These are phyloP conservation scores for Theocolax elegans DNA, from an alignment of 1,140 invertebrate species.

Conservation along the genomic window DNA sequence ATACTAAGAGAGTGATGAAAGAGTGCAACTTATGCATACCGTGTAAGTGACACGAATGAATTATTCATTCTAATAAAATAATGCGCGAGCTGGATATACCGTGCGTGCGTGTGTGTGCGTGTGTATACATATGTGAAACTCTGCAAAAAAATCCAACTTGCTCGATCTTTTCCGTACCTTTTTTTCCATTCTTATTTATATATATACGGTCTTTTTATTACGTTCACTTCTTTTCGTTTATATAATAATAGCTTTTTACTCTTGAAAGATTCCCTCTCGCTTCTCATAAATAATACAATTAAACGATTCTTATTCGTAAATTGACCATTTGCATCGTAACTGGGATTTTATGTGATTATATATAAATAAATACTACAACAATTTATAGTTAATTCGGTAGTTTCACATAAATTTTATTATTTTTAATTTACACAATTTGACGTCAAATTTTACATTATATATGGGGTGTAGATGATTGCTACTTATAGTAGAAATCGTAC, in stretches of 20 bases:
- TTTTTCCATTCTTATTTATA: not conserved
- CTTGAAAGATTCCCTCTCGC: too few species aligned
- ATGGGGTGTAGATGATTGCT: too few species aligned
- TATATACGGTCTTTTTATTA: not conserved
- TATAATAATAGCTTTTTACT: not conserved
- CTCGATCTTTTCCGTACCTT: not conserved
- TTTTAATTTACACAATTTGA: too few species aligned
- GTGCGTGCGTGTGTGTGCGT: conserved; percentile 22
- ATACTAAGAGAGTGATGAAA: conserved; percentile 56
- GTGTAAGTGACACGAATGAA: conserved; percentile 65
- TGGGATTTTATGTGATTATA: too few species aligned
- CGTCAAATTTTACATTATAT: too few species aligned
- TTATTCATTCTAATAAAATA: conserved; percentile 68
- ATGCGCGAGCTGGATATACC: conserved; percentile 46
- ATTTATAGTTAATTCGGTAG: too few species aligned
- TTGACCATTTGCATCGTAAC: not conserved
- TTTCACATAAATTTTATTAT: too few species aligned
- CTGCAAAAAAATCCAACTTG: conserved; percentile 1
- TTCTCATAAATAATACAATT: conserved; percentile 31
- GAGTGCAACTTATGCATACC: conserved; percentile 63
- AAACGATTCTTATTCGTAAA: conserved; percentile 4
- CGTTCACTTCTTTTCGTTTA: not conserved
- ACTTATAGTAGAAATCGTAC: too few species aligned
- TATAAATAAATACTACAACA: too few species aligned
- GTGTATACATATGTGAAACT: not conserved